phyloP scores from a whole-genome alignment of 2,113 vertebrate genomes.

The Cheilinus undulatus region DNA sequence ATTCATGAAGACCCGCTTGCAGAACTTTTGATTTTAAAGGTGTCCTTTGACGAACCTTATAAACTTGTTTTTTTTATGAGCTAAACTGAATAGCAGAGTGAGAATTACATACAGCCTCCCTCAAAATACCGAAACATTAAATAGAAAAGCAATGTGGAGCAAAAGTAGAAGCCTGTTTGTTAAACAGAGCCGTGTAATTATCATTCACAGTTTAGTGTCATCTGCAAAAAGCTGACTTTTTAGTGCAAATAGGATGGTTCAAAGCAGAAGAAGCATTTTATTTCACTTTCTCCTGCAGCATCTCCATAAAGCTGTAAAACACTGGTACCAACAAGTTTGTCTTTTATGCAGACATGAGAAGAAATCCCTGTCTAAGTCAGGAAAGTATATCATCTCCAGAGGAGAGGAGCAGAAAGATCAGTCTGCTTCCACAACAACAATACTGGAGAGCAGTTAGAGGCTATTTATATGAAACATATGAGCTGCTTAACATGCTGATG shows the following conservation, averaged over 20 bases:
- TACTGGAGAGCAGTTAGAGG: slow-evolving; percentile 13
- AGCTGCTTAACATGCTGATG: slow-evolving; percentile 42
- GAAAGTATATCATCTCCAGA: slow-evolving; percentile 57
- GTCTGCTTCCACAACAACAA: slow-evolving; percentile 44
- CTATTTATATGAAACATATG: slow-evolving; percentile 35
- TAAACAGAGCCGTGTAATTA: slow-evolving; percentile 11
- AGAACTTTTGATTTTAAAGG: too few relatives aligned
- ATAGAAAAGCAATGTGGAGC: slow-evolving; percentile 18
- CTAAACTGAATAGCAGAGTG: background rate
- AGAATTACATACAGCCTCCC: slow-evolving; percentile 15
- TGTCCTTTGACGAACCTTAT: too few relatives aligned
- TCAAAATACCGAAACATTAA: slow-evolving; percentile 2
- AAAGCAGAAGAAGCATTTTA: slow-evolving; percentile 33
- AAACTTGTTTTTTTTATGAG: background rate
- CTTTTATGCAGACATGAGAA: slow-evolving; percentile 61
- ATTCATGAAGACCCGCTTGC: too few relatives aligned
- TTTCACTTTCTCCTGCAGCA: slow-evolving; percentile 35
- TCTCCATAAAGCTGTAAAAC: slow-evolving; percentile 33
- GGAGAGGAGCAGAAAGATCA: slow-evolving; percentile 52
- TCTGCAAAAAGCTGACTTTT: background rate
- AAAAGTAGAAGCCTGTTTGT: slow-evolving; percentile 27
- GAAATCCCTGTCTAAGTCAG: slow-evolving; percentile 61
- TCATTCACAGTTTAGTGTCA: slow-evolving; percentile 26
- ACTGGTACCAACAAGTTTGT: slow-evolving; percentile 36
- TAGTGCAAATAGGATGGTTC: slow-evolving; percentile 21